Percentiles rank a stretch among this genome's conserved stretches.
phyloP scores from a whole-genome alignment of 1,140 invertebrate species.

The Meloidogyne exigua region DNA sequence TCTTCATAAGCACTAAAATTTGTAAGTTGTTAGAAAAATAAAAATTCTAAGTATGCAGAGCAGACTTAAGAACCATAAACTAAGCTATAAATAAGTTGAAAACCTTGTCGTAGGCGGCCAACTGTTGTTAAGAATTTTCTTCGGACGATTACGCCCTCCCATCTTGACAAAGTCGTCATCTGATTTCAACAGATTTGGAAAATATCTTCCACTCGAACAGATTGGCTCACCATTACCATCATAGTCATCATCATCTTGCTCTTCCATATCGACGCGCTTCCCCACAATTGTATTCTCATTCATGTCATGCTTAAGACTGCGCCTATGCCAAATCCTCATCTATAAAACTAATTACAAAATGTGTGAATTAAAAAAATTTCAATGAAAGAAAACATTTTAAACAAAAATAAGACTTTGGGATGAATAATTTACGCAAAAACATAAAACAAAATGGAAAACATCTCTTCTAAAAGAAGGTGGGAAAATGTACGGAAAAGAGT shows the following conservation, averaged over 20 bases:
- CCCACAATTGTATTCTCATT: neutral
- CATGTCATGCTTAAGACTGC: neutral
- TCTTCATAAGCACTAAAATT: neutral
- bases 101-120: neutral
- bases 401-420: neutral
- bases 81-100: too few species aligned
- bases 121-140: neutral
- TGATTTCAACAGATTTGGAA: neutral
- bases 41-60: too few species aligned
- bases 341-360: neutral
- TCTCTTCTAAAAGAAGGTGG: neutral
- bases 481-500: neutral
- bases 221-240: neutral
- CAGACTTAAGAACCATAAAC: too few species aligned
- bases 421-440: slow-evolving; percentile 5
- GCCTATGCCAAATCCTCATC: neutral
- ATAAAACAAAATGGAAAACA: slow-evolving; percentile 1
- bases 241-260: neutral
- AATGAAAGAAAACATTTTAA: neutral
- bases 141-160: neutral
- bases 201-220: neutral
- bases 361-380: neutral
- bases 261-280: neutral
- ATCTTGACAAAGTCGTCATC: neutral
- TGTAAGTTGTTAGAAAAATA: too few species aligned